Conservation (phyloP, 1,140 invertebrate genomes). For the Drosophila kohkoa region DNA sequence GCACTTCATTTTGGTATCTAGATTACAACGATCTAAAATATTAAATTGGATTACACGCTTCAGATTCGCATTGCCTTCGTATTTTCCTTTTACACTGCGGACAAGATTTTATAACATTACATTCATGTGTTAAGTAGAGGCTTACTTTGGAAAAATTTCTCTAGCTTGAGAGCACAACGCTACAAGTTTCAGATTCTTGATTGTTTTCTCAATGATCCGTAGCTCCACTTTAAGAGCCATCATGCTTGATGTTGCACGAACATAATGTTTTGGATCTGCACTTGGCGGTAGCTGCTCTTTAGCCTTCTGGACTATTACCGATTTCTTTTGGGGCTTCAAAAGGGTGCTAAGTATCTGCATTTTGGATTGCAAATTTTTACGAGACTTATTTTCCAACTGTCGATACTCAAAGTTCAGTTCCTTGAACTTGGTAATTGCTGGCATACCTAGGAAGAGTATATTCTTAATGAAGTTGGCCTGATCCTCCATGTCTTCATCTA, state of each 20-base stretch:
- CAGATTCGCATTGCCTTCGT: conserved; percentile 65
- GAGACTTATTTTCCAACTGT: conserved; percentile 47
- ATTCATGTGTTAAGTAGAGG: background rate
- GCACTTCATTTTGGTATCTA: conserved; percentile 66
- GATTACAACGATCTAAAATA: conserved; percentile 54
- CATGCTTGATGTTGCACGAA: conserved; percentile 74
- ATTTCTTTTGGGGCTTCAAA: conserved; percentile 18
- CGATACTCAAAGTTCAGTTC: conserved; percentile 64
- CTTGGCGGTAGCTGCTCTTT: conserved; percentile 34
- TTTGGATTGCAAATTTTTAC: conserved; percentile 63
- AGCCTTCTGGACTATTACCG: background rate
- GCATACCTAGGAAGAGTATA: conserved; percentile 72
- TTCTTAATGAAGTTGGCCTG: conserved; percentile 76
- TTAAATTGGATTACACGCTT: conserved; percentile 60
- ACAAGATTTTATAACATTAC: background rate
- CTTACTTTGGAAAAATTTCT: conserved; percentile 73
- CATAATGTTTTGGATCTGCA: conserved; percentile 63
- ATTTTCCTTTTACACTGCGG: conserved; percentile 67
- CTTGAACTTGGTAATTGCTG: conserved; percentile 72
- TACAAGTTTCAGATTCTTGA: conserved; percentile 70
- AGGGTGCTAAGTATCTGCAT: conserved; percentile 52
- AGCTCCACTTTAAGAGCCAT: conserved; percentile 58
- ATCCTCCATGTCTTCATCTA: conserved; percentile 75
- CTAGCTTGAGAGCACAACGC: conserved; percentile 66
- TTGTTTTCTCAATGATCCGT: conserved; percentile 61